These are phyloP conservation scores for Drosophila macrospina DNA, from an alignment of 2,888 invertebrate genomes.

Conservation along the genomic window DNA sequence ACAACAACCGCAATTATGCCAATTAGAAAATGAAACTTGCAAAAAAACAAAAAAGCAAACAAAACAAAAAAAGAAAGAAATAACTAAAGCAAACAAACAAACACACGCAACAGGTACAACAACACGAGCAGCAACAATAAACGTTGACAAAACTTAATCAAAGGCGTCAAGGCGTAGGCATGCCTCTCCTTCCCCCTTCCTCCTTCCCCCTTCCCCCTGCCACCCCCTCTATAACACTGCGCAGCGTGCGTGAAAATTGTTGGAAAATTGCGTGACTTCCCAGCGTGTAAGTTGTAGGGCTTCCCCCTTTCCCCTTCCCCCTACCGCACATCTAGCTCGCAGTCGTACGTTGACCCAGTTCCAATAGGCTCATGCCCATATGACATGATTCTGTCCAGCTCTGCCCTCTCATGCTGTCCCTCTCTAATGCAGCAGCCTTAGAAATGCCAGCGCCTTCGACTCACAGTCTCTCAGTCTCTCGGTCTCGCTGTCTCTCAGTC, in stretches of 20 bases:
- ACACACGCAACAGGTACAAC: slow-evolving; percentile 72
- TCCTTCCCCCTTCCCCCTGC: neutral
- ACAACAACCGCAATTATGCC: slow-evolving; percentile 70
- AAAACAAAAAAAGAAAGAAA: slow-evolving; percentile 29
- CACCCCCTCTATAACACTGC: slow-evolving; percentile 5
- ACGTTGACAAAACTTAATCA: slow-evolving; percentile 68
- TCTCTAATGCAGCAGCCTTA: slow-evolving; percentile 70
- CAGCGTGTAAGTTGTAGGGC: slow-evolving; percentile 49
- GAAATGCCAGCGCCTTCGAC: slow-evolving; percentile 53
- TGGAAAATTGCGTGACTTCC: slow-evolving; percentile 59
- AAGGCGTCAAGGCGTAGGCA: slow-evolving; percentile 69
- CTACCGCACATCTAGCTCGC: too few relatives aligned
- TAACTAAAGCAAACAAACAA: too few relatives aligned
- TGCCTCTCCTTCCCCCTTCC: neutral
- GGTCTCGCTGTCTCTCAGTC: slow-evolving; percentile 24
- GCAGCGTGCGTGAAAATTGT: slow-evolving; percentile 68
- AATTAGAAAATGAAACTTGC: slow-evolving; percentile 75
- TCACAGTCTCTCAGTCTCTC: slow-evolving; percentile 35
- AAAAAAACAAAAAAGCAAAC: slow-evolving; percentile 38
- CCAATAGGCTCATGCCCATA: slow-evolving; percentile 41
- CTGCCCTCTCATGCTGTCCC: neutral
- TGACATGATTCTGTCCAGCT: slow-evolving; percentile 31
- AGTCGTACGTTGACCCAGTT: slow-evolving; percentile 72
- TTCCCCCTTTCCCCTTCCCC: slow-evolving; percentile 33
- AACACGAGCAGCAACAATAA: slow-evolving; percentile 39